Evolutionary conservation across 2,113 vertebrate species (phyloP).

Genomic region (Acrocephalus kingi): DNA sequence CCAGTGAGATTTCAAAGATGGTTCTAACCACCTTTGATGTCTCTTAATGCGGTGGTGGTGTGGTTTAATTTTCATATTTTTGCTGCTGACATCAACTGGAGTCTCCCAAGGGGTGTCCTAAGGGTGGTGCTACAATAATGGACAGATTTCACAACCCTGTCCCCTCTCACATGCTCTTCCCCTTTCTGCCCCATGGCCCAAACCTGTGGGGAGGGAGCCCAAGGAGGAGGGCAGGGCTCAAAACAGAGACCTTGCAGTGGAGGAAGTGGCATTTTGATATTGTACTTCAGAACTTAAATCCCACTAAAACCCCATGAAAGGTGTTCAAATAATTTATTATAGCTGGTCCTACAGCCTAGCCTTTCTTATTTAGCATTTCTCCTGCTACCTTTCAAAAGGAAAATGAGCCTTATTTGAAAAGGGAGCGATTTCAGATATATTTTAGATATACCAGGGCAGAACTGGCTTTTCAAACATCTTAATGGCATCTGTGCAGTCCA

Average conservation of each 20-base stretch:
- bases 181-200: not conserved
- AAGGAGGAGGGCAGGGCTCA: fast-evolving
- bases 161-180: fast-evolving
- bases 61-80: not conserved
- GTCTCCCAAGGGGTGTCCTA: not conserved
- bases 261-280: not conserved
- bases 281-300: not conserved
- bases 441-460: not conserved
- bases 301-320: not conserved
- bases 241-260: not conserved
- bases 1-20: not conserved
- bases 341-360: not conserved
- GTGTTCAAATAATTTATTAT: not conserved
- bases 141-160: not conserved
- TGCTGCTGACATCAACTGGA: not conserved
- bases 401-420: not conserved
- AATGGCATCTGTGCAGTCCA: constrained; percentile 20
- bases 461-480: not conserved
- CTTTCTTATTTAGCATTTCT: not conserved
- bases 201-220: not conserved
- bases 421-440: not conserved
- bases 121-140: not conserved
- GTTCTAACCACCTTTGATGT: not conserved
- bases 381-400: not conserved
- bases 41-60: not conserved